Conservation (phyloP, 2,888 invertebrate species). For the Lithophane leautieri region DNA sequence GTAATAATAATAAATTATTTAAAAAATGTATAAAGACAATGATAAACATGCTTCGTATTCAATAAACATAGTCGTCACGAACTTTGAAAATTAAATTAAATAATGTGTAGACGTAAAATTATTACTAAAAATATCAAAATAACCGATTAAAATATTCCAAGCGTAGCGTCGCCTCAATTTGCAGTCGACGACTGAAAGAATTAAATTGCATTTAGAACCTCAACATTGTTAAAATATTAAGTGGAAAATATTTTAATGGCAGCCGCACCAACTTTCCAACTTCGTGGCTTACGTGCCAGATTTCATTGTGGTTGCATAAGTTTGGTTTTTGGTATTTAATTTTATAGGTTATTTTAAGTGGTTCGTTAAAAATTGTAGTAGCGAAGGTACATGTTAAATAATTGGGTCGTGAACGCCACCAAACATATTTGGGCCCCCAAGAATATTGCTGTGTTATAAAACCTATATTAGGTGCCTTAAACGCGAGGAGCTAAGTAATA, state of each 20-base stretch:
- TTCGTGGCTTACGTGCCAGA: conserved; percentile 7
- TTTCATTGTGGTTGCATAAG: conserved; percentile 7
- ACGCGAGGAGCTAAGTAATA: too few relatives aligned
- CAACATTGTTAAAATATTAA: conserved; percentile 49
- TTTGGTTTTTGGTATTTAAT: conserved; percentile 8
- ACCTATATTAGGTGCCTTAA: too few relatives aligned
- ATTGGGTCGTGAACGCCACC: not conserved
- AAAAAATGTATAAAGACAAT: not conserved
- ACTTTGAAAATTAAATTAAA: not conserved
- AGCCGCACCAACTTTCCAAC: not conserved
- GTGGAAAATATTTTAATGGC: conserved; percentile 43
- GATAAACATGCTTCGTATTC: not conserved
- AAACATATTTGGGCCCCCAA: not conserved
- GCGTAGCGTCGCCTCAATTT: not conserved
- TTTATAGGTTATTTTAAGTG: conserved; percentile 19
- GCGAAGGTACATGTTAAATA: not conserved
- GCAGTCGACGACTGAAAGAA: conserved; percentile 39
- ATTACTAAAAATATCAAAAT: conserved; percentile 1
- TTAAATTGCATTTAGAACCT: conserved; percentile 55
- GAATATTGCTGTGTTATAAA: not conserved
- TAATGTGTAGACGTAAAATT: not conserved
- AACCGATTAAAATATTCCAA: conserved; percentile 27
- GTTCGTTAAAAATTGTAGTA: not conserved
- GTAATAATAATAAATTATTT: not conserved
- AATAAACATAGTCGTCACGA: not conserved